Conservation (phyloP, 92 coral and sea anemone species). For the Phenganax stokvisi region DNA sequence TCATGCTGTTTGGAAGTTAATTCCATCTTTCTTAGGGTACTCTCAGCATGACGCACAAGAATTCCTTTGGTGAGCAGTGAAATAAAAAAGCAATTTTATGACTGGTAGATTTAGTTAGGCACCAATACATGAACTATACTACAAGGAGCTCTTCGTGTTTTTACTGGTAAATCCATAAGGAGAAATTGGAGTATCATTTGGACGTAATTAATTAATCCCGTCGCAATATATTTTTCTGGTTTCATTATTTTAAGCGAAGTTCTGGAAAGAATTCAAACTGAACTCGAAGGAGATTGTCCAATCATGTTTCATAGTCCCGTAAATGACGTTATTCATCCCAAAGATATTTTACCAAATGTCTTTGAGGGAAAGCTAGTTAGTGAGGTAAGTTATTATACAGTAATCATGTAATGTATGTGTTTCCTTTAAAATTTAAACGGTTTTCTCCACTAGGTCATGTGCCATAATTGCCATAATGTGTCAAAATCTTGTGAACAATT, state of each 20-base stretch:
- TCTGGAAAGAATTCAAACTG: conserved; percentile 19
- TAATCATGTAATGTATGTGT: too few species aligned
- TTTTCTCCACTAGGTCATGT: conserved; percentile 15
- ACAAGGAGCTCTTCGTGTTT: too few species aligned
- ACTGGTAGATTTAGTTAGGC: neutral
- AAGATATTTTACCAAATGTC: conserved; percentile 36
- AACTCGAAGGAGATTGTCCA: conserved; percentile 29
- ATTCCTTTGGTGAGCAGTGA: conserved; percentile 29
- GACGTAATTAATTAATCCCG: too few species aligned
- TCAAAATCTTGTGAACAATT: conserved; percentile 35
- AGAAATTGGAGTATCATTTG: too few species aligned
- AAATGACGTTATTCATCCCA: conserved; percentile 20
- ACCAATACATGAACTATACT: too few species aligned
- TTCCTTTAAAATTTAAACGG: neutral
- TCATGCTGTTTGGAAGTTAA: conserved; percentile 40
- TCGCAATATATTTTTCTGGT: too few species aligned
- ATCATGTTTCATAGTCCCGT: conserved; percentile 10
- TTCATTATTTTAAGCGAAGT: conserved; percentile 18
- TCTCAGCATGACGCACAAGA: conserved; percentile 40
- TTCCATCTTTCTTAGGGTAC: conserved; percentile 34
- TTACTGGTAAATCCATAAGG: too few species aligned
- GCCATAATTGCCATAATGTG: conserved; percentile 29
- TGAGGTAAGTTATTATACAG: conserved; percentile 5
- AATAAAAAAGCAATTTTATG: neutral
- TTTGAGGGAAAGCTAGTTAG: conserved; percentile 41